Base-by-base conservation (phyloP, 2,797 vertebrate genomes). In the Corythornis leucogaster region DNA sequence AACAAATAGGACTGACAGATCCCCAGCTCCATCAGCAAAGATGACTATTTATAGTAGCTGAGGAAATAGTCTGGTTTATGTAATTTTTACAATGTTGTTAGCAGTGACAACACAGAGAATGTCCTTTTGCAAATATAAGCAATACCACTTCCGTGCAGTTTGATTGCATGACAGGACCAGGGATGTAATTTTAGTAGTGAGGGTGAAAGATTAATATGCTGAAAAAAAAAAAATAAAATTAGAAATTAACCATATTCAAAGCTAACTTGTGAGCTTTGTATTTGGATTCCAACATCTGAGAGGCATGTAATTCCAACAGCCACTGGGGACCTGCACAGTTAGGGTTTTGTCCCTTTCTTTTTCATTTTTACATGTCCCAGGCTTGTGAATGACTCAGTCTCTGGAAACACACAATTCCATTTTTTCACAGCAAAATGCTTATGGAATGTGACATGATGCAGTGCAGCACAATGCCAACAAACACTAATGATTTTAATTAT, bases 401-500 rank as follows among this genome's bases (percentile, higher is more conserved):
- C 68, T 83, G 54, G 64, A 86, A 95, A 90, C 0, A 15, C 26
- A 88, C 42, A 67, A 66, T 73, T 89, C 40, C 54, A 15, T 54
- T 66, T 62, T 66, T 90, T 73, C 83, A 57, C 46, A 50, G 70
- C 28, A 62, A 90, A 84, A 31, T 3, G 18, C 54, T 75, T 45
- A 87, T 20, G 80, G 71, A 92, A 93, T 42, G 48, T 66, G 93
- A 88, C 58, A 62, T 11, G 54, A 73, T 48, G 83, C 18, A 19
- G 24, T 17, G 26, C 26, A 88, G 68, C 75, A 66, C 66, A 66
- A 82, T 35, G 58, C 54, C 64, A 78, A 71, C 30, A 33, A 78
- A 51, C n/a, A 35, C 33, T 84, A 92, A 94, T 42, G 42, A 74
- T 89, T 87, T 90, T 80, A 74, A 80, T 90, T 88, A 94, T 83